phyloP scores from a whole-genome alignment of 2,113 vertebrate genomes.

The Neogobius melanostomus region DNA sequence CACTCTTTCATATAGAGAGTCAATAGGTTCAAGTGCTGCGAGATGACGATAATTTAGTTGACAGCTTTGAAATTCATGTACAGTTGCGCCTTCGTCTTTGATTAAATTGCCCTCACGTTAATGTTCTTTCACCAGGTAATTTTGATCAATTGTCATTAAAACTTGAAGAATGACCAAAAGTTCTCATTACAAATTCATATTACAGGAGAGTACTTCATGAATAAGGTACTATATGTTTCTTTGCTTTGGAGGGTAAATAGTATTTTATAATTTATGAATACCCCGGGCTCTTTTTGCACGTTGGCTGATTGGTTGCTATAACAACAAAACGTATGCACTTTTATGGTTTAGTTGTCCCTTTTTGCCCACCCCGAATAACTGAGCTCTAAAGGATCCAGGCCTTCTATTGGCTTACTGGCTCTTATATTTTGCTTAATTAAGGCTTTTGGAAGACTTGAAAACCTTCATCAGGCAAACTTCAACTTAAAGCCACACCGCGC shows the following conservation, averaged over 20 bases:
- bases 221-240: not conserved
- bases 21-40: conserved; percentile 4
- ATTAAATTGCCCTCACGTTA: not conserved
- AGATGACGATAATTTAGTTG: conserved; percentile 5
- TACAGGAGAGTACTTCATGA: not conserved
- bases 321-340: not conserved
- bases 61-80: conserved; percentile 3
- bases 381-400: not conserved
- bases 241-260: not conserved
- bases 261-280: conserved; percentile 2
- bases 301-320: not conserved
- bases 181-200: not conserved
- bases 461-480: too few species aligned
- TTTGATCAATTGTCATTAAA: conserved; percentile 3
- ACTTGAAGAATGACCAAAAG: not conserved
- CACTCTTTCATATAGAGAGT: not conserved
- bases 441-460: too few species aligned
- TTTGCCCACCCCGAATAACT: not conserved
- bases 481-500: too few species aligned
- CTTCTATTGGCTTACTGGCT: not conserved
- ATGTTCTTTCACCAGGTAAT: not conserved
- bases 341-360: not conserved
- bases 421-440: too few species aligned
- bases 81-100: not conserved
- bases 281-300: not conserved